Percentiles rank a stretch among this genome's conserved stretches.
Conservation (phyloP, 2,888 invertebrate genomes). For the Branchipolynoe longqiensis region DNA sequence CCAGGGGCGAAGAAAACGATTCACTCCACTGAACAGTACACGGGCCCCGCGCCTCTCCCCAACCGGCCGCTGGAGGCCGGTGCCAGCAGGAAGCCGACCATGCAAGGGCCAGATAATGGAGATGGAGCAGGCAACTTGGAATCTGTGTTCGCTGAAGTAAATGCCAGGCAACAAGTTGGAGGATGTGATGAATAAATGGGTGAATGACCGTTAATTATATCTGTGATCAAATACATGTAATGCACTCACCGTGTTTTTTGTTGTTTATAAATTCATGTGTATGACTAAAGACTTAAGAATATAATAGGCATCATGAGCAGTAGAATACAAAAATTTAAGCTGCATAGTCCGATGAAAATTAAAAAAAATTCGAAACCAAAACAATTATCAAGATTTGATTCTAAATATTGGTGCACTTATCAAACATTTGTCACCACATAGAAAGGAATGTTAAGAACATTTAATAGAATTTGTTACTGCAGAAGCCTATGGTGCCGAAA, state of each 20-base stretch:
- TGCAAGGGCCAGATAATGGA: neutral
- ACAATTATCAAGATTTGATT: too few species aligned
- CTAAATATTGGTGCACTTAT: too few species aligned
- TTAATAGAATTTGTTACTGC: too few species aligned
- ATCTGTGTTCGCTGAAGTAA: neutral
- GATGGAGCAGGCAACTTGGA: neutral
- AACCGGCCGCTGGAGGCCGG: slow-evolving; percentile 43
- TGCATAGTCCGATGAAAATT: too few species aligned
- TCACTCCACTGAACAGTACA: neutral
- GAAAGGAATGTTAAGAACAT: too few species aligned
- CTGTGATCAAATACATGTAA: slow-evolving; percentile 4
- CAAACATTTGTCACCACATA: too few species aligned
- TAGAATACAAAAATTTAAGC: too few species aligned
- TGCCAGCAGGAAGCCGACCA: neutral
- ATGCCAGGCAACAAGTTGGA: neutral
- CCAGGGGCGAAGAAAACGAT: slow-evolving; percentile 57
- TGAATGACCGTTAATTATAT: neutral
- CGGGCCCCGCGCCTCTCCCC: slow-evolving; percentile 41
- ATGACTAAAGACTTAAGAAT: too few species aligned
- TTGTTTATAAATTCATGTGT: neutral
- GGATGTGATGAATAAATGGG: neutral
- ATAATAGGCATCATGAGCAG: too few species aligned
- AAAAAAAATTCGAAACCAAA: too few species aligned
- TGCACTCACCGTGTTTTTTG: neutral
- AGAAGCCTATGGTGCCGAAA: too few species aligned